phyloP scores from a whole-genome alignment of 2,888 invertebrate genomes.

The Cantharis nigra region DNA sequence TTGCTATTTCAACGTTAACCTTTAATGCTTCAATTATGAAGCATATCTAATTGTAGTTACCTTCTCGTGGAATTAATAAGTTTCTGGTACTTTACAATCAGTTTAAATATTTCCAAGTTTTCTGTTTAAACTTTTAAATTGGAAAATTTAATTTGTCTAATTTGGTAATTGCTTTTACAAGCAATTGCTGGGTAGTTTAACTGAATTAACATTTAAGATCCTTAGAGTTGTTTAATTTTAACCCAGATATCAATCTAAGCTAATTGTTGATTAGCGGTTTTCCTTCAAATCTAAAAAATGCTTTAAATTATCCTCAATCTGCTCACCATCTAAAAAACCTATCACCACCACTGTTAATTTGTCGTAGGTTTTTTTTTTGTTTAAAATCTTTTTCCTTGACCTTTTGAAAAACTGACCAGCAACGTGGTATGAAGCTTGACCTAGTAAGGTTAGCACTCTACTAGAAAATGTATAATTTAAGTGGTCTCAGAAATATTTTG shows the following conservation, averaged over 20 bases:
- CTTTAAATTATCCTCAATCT: too few species aligned
- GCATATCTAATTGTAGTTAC: background rate
- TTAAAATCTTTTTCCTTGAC: too few species aligned
- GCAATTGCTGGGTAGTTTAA: background rate
- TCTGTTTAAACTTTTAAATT: background rate
- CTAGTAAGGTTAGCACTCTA: too few species aligned
- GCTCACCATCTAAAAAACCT: too few species aligned
- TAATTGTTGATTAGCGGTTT: background rate
- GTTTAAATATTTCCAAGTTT: background rate
- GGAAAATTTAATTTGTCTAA: background rate
- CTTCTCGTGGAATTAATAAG: background rate
- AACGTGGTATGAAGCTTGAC: too few species aligned
- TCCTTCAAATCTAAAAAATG: background rate
- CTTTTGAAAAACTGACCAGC: too few species aligned
- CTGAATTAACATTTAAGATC: background rate
- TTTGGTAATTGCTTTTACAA: background rate
- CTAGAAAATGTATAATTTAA: too few species aligned
- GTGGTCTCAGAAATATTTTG: too few species aligned
- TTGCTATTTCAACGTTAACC: background rate
- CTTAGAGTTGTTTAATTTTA: background rate
- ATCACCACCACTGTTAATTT: too few species aligned
- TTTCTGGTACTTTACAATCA: background rate
- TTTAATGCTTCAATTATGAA: background rate
- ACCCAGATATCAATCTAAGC: background rate
- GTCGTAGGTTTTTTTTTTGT: too few species aligned